Evolutionary conservation across 2,888 invertebrate genomes (phyloP).

Genomic region (Alcis repandata): DNA sequence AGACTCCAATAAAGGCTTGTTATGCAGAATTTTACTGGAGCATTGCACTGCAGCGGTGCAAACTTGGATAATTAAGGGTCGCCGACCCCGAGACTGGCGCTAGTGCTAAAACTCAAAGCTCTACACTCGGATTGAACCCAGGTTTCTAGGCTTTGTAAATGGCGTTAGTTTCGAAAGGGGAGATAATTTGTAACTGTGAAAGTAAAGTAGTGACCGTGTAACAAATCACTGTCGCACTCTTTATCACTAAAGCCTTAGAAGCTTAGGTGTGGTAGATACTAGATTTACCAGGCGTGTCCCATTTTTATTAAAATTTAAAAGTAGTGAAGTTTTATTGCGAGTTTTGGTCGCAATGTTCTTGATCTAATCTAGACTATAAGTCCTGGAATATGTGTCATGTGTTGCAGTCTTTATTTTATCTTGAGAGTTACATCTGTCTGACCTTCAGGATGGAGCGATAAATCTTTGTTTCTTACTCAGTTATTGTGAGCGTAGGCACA

Average conservation of each 20-base stretch:
- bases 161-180: constrained; percentile 22
- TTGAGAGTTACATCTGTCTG: constrained; percentile 53
- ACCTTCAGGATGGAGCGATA: constrained; percentile 59
- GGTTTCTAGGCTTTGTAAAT: constrained; percentile 20
- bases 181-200: constrained; percentile 30
- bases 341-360: constrained; percentile 37
- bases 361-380: constrained; percentile 42
- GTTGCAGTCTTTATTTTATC: constrained; percentile 44
- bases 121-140: constrained; percentile 28
- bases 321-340: constrained; percentile 26
- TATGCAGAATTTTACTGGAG: constrained; percentile 84
- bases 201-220: constrained; percentile 18
- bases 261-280: constrained; percentile 21
- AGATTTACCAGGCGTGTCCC: constrained; percentile 1
- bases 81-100: constrained; percentile 72
- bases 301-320: constrained; percentile 25
- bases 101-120: constrained; percentile 69
- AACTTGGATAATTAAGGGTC: constrained; percentile 82
- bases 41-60: constrained; percentile 80
- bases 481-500: constrained; percentile 44
- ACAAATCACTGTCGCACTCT: constrained; percentile 25
- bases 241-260: constrained; percentile 28
- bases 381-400: constrained; percentile 40
- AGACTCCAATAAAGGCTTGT: constrained; percentile 81
- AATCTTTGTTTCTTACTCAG: constrained; percentile 48